Conservation (phyloP, 2,113 vertebrate genomes). For the Osmerus mordax region DNA sequence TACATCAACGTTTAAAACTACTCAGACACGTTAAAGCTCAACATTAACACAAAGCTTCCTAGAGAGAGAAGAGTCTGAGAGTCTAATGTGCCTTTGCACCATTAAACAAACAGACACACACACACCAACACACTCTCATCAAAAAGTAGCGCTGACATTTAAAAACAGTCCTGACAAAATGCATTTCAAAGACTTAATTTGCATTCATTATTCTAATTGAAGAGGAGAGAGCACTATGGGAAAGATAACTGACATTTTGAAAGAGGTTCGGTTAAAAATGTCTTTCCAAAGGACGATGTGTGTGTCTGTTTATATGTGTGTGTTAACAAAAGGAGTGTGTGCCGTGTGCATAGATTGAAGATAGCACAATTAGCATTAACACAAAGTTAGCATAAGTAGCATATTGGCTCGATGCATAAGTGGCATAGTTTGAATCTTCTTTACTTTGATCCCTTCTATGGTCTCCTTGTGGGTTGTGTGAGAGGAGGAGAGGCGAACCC, state of each 20-base stretch:
- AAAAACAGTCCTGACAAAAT: slow-evolving; percentile 9
- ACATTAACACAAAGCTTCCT: slow-evolving; percentile 32
- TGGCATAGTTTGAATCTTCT: too few relatives aligned
- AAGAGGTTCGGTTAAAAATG: slow-evolving; percentile 9
- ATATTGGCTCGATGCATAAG: too few relatives aligned
- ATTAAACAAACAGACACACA: background rate
- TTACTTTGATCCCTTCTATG: too few relatives aligned
- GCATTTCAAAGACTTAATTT: slow-evolving; percentile 8
- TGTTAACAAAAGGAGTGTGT: too few relatives aligned
- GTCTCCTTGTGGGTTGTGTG: too few relatives aligned
- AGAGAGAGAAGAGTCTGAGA: slow-evolving; percentile 16
- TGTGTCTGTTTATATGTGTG: too few relatives aligned
- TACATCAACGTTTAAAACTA: slow-evolving; percentile 29
- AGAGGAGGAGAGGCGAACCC: too few relatives aligned
- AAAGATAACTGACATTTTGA: slow-evolving; percentile 37
- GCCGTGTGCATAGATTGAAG: too few relatives aligned
- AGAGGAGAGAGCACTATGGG: slow-evolving; percentile 7
- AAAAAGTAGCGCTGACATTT: slow-evolving; percentile 21
- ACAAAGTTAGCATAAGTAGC: too few relatives aligned
- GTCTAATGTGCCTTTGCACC: background rate
- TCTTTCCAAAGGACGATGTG: slow-evolving; percentile 14
- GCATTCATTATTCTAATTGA: slow-evolving; percentile 33
- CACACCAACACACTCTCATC: background rate
- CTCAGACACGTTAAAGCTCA: slow-evolving; percentile 52
- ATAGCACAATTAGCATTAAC: too few relatives aligned